Percentiles rank a stretch among this genome's conserved stretches.
phyloP scores from a whole-genome alignment of 2,888 invertebrate genomes.

The Cremastinae sp. region DNA sequence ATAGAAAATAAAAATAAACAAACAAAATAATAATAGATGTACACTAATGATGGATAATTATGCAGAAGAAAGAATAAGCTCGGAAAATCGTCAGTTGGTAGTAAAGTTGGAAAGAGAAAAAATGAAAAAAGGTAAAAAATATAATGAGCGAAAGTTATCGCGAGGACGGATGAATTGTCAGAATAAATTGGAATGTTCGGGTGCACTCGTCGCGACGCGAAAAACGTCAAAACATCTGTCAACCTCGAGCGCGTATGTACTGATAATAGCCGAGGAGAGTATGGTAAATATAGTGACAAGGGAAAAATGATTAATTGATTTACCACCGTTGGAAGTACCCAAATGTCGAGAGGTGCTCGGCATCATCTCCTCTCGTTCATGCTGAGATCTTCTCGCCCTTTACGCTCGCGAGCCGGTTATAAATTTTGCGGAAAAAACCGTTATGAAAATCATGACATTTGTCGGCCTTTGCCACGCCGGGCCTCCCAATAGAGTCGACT shows the following conservation, averaged over 20 bases:
- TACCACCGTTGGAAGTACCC: conserved; percentile 77
- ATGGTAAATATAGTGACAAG: neutral
- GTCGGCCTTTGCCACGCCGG: conserved; percentile 74
- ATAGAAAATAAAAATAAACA: conserved; percentile 10
- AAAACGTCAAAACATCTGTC: conserved; percentile 72
- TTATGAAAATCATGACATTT: conserved; percentile 75
- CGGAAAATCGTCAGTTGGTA: no score
- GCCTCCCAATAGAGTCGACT: no score
- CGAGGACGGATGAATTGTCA: conserved; percentile 10
- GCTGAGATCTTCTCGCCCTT: conserved; percentile 62
- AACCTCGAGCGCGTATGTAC: conserved; percentile 56
- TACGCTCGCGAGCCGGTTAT: conserved; percentile 48
- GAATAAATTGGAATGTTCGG: conserved; percentile 14
- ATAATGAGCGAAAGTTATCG: no score
- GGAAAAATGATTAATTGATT: conserved; percentile 54
- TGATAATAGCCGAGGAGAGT: conserved; percentile 11
- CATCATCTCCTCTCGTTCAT: conserved; percentile 78
- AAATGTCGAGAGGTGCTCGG: conserved; percentile 75
- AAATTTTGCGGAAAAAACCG: conserved; percentile 68
- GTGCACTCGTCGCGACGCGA: conserved; percentile 21
- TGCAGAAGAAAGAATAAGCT: conserved; percentile 11
- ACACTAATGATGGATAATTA: conserved; percentile 2
- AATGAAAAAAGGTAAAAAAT: no score
- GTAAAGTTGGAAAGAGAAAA: neutral
- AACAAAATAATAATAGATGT: conserved; percentile 16